Conservation (phyloP, 2,113 vertebrate genomes). For the Equus przewalskii region DNA sequence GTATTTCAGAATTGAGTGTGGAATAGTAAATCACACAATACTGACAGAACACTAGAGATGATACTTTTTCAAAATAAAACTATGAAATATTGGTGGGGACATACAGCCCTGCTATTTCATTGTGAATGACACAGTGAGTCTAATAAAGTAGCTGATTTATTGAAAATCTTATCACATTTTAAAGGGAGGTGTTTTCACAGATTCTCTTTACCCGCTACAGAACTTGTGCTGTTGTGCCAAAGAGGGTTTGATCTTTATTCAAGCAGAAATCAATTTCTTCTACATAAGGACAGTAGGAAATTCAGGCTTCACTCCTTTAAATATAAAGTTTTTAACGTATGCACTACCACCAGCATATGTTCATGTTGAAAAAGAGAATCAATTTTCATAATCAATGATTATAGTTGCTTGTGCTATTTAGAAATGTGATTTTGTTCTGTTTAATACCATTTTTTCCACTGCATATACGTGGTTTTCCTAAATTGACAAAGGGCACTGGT, state of each 20-base stretch:
- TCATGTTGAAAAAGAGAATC: neutral
- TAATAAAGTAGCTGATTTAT: constrained; percentile 72
- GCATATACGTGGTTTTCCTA: neutral
- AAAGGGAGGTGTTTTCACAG: constrained; percentile 49
- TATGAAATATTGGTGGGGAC: constrained; percentile 68
- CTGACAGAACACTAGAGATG: constrained; percentile 38
- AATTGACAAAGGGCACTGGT: neutral
- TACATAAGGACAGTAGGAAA: neutral
- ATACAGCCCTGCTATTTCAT: constrained; percentile 9
- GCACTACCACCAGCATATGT: neutral
- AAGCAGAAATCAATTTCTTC: constrained; percentile 67
- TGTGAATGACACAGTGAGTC: neutral
- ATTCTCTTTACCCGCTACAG: constrained; percentile 48
- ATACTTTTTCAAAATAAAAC: constrained; percentile 68
- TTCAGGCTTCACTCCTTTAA: neutral
- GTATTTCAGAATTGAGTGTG: constrained; percentile 8
- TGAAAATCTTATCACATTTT: constrained; percentile 65
- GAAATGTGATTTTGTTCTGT: neutral
- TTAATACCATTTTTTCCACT: neutral
- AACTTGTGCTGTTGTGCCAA: neutral
- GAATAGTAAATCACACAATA: constrained; percentile 55
- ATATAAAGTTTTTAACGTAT: neutral
- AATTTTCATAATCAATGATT: neutral
- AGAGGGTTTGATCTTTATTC: constrained; percentile 50
- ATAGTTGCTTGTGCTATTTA: neutral